Evolutionary conservation across 1,140 invertebrate species (phyloP).

Genomic region (Leptonema lineaticorne): DNA sequence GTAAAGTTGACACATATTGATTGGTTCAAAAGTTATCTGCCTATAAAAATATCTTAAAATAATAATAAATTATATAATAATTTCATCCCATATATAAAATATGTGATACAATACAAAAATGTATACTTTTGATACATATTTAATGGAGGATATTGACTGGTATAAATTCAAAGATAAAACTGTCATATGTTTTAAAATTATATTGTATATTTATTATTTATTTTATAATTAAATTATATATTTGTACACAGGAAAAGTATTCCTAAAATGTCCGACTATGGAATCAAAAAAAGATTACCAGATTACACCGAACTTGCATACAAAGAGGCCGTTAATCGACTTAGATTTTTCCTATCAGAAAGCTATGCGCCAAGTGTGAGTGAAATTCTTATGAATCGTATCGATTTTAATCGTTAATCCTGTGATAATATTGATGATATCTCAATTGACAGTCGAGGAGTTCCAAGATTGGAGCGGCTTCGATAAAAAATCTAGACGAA

Average conservation of each 20-base stretch:
- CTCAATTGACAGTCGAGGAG: conserved; percentile 32
- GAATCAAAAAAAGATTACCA: conserved; percentile 60
- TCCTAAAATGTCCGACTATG: conserved; percentile 54
- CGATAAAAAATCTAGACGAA: conserved; percentile 54
- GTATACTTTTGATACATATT: too few relatives aligned
- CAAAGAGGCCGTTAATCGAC: conserved; percentile 74
- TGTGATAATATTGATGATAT: neutral
- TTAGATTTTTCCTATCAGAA: conserved; percentile 73
- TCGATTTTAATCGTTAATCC: neutral
- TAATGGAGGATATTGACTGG: too few relatives aligned
- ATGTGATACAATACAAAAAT: too few relatives aligned
- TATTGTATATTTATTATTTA: neutral
- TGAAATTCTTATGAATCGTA: conserved; percentile 35
- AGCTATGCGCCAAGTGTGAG: conserved; percentile 66
- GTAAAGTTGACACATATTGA: too few relatives aligned
- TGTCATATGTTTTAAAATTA: neutral
- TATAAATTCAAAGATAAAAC: too few relatives aligned
- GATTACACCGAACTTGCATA: conserved; percentile 81
- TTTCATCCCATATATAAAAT: too few relatives aligned
- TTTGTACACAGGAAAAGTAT: conserved; percentile 29
- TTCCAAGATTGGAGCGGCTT: conserved; percentile 45
- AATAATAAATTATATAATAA: too few relatives aligned
- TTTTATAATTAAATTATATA: conserved; percentile 3
- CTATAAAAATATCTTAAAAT: too few relatives aligned
- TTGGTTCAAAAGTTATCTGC: too few relatives aligned